phyloP scores from a whole-genome alignment of 2,113 vertebrate genomes.

The Cyprichromis sp. region DNA sequence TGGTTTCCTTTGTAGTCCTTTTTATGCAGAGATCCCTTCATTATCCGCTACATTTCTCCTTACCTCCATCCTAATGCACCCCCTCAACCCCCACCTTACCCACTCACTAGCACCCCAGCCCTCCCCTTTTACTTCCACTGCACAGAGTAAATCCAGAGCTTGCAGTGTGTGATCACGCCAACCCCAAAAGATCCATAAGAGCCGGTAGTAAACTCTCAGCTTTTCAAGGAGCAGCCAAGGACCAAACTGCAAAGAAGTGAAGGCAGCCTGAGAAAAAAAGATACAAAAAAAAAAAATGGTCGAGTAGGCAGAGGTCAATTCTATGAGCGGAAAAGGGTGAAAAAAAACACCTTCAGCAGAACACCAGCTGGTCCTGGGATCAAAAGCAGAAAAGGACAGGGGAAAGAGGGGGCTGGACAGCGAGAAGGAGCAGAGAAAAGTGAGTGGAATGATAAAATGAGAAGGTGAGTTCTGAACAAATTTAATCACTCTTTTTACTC shows the following conservation, averaged over 20 bases:
- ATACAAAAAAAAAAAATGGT: neutral
- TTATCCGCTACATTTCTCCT: slow-evolving; percentile 32
- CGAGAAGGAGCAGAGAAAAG: slow-evolving; percentile 44
- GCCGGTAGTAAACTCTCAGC: slow-evolving; percentile 6
- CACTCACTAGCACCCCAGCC: slow-evolving; percentile 5
- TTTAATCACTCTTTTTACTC: slow-evolving; percentile 12
- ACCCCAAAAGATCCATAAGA: slow-evolving; percentile 40
- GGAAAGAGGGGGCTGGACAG: slow-evolving; percentile 16
- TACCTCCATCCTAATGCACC: neutral
- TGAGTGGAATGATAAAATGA: slow-evolving; percentile 67
- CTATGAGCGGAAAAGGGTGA: neutral
- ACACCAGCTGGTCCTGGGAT: slow-evolving; percentile 37
- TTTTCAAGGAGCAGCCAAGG: slow-evolving; percentile 3
- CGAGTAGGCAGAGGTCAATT: slow-evolving; percentile 27
- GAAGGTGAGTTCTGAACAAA: slow-evolving; percentile 55
- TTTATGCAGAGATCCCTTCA: slow-evolving; percentile 14
- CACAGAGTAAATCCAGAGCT: slow-evolving; percentile 51
- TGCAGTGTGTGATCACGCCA: slow-evolving; percentile 43
- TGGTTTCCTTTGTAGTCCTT: slow-evolving; percentile 17
- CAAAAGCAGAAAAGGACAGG: slow-evolving; percentile 22
- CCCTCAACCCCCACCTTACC: neutral
- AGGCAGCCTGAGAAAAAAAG: neutral
- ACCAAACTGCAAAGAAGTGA: neutral
- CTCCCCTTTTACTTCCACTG: slow-evolving; percentile 37
- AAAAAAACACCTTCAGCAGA: slow-evolving; percentile 13